phyloP scores from a whole-genome alignment of 2,888 invertebrate genomes.

The Sussaba pulchella region DNA sequence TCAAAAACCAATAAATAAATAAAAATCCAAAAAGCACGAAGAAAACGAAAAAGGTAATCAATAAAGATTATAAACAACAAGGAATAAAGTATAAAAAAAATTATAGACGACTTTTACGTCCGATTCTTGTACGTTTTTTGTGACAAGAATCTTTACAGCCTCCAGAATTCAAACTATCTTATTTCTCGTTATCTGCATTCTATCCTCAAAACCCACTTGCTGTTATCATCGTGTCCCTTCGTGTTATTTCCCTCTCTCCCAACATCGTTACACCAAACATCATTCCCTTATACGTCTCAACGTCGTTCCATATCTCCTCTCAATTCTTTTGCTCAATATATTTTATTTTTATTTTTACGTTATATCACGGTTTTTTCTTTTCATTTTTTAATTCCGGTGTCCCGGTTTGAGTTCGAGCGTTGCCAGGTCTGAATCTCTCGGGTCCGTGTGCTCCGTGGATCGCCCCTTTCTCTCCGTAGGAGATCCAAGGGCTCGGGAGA shows the following conservation, averaged over 20 bases:
- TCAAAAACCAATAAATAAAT: too few relatives aligned
- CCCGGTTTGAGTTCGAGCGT: constrained; percentile 50
- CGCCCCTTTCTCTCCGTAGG: constrained; percentile 24
- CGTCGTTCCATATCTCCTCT: constrained; percentile 39
- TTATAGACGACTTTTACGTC: too few relatives aligned
- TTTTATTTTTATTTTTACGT: constrained; percentile 18
- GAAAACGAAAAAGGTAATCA: too few relatives aligned
- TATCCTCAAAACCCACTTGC: constrained; percentile 22
- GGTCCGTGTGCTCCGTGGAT: constrained; percentile 1
- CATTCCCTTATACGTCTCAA: constrained; percentile 20
- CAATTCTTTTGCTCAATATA: constrained; percentile 28
- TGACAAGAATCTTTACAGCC: too few relatives aligned
- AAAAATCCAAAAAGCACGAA: too few relatives aligned
- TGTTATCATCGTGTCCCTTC: constrained; percentile 33
- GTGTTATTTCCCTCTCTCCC: constrained; percentile 21
- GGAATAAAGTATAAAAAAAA: too few relatives aligned
- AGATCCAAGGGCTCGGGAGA: constrained; percentile 63
- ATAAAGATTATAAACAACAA: too few relatives aligned
- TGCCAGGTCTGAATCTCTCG: constrained; percentile 52
- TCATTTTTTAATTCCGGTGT: constrained; percentile 44
- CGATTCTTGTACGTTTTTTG: too few relatives aligned
- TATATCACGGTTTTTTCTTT: constrained; percentile 12
- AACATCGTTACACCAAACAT: constrained; percentile 15
- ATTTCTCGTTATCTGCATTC: background rate
- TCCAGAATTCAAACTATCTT: too few relatives aligned